Percentiles rank a stretch among this genome's conserved stretches.
Conservation (phyloP, 2,888 invertebrate genomes). For the Brenthis daphne region DNA sequence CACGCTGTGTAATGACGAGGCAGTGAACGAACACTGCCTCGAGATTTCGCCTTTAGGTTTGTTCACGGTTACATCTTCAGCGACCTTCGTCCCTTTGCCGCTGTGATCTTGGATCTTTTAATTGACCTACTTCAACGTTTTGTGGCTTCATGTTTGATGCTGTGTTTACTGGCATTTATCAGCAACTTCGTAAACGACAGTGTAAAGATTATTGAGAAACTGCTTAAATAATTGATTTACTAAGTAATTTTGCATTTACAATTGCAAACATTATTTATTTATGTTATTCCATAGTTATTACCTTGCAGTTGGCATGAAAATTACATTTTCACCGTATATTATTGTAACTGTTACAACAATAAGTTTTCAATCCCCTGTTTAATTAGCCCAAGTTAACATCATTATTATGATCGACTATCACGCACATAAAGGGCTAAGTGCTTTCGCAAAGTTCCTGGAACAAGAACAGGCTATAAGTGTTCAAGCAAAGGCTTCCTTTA, state of each 20-base stretch:
- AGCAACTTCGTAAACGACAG: too few species aligned
- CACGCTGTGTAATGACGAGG: slow-evolving; percentile 12
- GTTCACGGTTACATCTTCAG: slow-evolving; percentile 12
- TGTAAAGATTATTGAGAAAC: too few species aligned
- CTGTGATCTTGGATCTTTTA: slow-evolving; percentile 5
- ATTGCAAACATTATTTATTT: too few species aligned
- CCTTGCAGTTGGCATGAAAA: neutral
- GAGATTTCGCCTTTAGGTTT: slow-evolving; percentile 11
- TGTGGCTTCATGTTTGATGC: neutral
- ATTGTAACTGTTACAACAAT: neutral
- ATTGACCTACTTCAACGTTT: slow-evolving; percentile 7
- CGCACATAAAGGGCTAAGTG: slow-evolving; percentile 24
- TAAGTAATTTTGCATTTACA: too few species aligned
- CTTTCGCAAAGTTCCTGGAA: slow-evolving; percentile 24
- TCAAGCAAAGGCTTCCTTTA: slow-evolving; percentile 19
- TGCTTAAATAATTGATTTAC: too few species aligned
- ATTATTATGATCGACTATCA: slow-evolving; percentile 25
- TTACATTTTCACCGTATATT: neutral
- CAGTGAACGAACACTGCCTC: slow-evolving; percentile 6
- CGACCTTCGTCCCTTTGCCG: slow-evolving; percentile 17
- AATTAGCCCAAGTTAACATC: slow-evolving; percentile 23
- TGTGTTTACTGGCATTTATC: neutral
- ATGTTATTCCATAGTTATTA: too few species aligned
- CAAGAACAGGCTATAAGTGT: slow-evolving; percentile 22
- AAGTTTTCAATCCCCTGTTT: slow-evolving; percentile 15